phyloP scores from a whole-genome alignment of 2,888 invertebrate genomes.

The Entomobrya multifasciata region DNA sequence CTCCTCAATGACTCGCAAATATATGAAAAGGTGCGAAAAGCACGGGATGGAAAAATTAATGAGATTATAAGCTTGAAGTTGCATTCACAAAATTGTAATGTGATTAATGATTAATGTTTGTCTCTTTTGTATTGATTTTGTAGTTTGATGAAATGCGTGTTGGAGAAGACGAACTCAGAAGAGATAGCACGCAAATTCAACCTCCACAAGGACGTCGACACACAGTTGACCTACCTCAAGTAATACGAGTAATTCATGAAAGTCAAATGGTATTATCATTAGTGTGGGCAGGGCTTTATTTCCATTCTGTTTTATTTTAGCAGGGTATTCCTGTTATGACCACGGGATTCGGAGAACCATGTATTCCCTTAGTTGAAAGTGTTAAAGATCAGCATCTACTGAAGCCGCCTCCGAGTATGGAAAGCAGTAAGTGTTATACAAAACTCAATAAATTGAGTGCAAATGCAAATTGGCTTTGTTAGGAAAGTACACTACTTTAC shows the following conservation, averaged over 20 bases:
- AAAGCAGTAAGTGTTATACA: slow-evolving; percentile 84
- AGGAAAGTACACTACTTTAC: no score
- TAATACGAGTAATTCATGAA: slow-evolving; percentile 53
- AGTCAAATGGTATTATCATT: background rate
- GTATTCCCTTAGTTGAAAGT: slow-evolving; percentile 82
- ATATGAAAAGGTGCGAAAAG: slow-evolving; percentile 84
- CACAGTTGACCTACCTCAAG: slow-evolving; percentile 79
- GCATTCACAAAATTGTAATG: no score
- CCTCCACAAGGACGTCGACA: slow-evolving; percentile 79
- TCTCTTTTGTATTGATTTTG: slow-evolving; percentile 5
- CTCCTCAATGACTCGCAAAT: slow-evolving; percentile 84
- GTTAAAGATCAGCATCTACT: slow-evolving; percentile 96
- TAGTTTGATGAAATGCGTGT: slow-evolving; percentile 79
- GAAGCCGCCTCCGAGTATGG: slow-evolving; percentile 86
- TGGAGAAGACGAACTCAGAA: slow-evolving; percentile 75
- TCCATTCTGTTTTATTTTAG: slow-evolving; percentile 40
- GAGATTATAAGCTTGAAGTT: background rate
- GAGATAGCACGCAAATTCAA: slow-evolving; percentile 74
- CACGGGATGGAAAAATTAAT: background rate
- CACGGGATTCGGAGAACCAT: slow-evolving; percentile 72
- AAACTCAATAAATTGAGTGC: no score
- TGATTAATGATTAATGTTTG: no score
- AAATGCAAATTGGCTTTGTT: no score
- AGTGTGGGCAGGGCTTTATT: slow-evolving; percentile 4
- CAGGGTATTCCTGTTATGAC: slow-evolving; percentile 79